Conservation (phyloP, 2,797 vertebrate species). For the Poeciliopsis infans region DNA sequence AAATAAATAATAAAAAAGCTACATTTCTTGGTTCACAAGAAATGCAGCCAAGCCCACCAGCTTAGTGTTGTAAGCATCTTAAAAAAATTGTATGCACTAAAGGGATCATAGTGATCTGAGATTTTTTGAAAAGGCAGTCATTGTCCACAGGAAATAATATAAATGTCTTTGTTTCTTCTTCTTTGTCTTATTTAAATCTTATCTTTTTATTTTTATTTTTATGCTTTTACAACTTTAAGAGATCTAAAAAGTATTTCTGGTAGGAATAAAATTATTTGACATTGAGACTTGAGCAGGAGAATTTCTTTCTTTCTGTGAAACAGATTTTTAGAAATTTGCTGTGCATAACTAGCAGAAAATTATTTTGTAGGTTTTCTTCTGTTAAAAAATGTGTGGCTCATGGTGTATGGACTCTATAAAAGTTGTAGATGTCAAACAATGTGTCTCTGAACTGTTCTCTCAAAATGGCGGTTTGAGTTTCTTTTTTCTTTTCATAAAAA, state of each 20-base stretch:
- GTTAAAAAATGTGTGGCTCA: not conserved
- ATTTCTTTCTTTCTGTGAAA: not conserved
- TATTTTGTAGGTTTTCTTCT: not conserved
- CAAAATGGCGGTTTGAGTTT: constrained; percentile 14
- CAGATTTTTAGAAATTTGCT: not conserved
- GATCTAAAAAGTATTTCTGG: not conserved
- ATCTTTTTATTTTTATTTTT: no score
- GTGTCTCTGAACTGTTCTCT: not conserved
- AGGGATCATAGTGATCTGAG: not conserved
- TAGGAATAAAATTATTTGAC: not conserved
- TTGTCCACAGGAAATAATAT: not conserved
- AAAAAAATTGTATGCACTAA: not conserved
- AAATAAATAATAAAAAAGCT: not conserved
- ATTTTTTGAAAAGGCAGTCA: not conserved
- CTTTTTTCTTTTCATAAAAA: not conserved
- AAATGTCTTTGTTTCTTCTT: not conserved
- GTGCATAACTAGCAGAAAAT: no score
- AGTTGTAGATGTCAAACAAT: not conserved
- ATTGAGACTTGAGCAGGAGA: not conserved
- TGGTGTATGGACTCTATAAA: not conserved
- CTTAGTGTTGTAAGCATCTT: not conserved
- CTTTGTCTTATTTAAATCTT: no score
- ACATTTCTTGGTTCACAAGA: not conserved
- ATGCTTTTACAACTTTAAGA: not conserved
- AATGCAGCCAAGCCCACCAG: not conserved